Percentiles rank a stretch among this genome's conserved stretches.
Conservation (phyloP, 2,113 vertebrate species). For the Pterophyllum scalare region DNA sequence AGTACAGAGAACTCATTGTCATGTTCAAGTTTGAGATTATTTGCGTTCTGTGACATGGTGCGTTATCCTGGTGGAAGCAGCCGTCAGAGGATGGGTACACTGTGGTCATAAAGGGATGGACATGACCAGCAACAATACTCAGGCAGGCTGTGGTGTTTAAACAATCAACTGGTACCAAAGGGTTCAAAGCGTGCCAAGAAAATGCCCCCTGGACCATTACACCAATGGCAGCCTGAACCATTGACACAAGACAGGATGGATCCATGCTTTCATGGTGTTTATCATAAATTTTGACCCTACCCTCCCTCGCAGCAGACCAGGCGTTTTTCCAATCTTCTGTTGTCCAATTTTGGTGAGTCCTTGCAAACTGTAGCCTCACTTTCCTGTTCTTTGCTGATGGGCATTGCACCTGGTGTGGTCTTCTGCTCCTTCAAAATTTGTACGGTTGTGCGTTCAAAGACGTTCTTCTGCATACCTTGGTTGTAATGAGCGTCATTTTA, state of each 20-base stretch:
- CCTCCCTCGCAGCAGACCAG: fast-evolving
- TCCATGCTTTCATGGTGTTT: not conserved
- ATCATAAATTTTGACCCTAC: not conserved
- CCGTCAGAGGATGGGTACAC: no score
- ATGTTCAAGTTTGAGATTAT: no score
- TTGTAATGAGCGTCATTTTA: no score
- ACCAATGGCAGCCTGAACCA: not conserved
- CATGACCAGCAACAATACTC: not conserved
- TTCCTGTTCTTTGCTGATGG: not conserved
- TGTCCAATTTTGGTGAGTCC: not conserved
- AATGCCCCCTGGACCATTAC: not conserved
- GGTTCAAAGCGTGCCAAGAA: not conserved
- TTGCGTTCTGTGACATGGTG: no score
- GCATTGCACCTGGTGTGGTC: no score
- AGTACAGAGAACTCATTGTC: no score
- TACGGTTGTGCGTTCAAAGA: no score
- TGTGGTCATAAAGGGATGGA: not conserved
- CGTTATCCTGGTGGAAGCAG: no score
- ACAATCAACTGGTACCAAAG: fast-evolving
- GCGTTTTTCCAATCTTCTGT: not conserved
- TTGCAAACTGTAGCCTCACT: not conserved
- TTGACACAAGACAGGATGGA: not conserved
- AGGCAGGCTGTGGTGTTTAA: not conserved
- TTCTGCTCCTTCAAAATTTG: no score
- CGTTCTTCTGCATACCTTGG: no score